These are phyloP conservation scores for Falcunculus frontatus DNA, from an alignment of 2,113 vertebrate species.

Conservation along the genomic window DNA sequence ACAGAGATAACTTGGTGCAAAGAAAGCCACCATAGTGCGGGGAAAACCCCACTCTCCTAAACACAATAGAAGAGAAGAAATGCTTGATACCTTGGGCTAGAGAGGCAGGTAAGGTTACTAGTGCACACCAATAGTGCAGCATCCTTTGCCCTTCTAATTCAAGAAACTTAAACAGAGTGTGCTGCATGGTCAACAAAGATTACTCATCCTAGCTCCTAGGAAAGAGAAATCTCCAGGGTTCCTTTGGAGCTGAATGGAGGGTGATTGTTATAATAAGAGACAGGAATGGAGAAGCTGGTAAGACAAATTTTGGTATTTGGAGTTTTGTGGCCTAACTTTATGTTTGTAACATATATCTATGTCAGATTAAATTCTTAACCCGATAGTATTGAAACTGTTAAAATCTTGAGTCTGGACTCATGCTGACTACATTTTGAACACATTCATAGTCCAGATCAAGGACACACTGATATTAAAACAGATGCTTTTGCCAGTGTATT, in stretches of 20 bases:
- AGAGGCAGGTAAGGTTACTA: not conserved
- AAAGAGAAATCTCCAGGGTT: not conserved
- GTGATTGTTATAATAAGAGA: not conserved
- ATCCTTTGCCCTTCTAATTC: not conserved
- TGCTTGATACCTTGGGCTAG: not conserved
- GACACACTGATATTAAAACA: not conserved
- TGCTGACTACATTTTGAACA: not conserved
- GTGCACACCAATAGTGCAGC: not conserved
- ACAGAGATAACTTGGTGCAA: not conserved
- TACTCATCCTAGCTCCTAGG: not conserved
- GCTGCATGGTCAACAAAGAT: not conserved
- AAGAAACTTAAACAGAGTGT: not conserved
- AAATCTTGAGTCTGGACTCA: not conserved
- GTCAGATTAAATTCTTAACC: not conserved
- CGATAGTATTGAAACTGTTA: not conserved
- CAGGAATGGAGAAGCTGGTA: not conserved
- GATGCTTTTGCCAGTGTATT: not conserved
- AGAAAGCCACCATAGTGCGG: not conserved
- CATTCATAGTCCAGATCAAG: not conserved
- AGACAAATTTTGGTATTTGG: not conserved
- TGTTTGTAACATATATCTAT: not conserved
- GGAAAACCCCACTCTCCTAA: not conserved
- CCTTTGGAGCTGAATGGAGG: not conserved
- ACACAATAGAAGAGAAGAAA: not conserved
- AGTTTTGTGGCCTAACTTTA: not conserved